Evolutionary conservation across 2,113 vertebrate species (phyloP).

Genomic region (Ailurus styani): DNA sequence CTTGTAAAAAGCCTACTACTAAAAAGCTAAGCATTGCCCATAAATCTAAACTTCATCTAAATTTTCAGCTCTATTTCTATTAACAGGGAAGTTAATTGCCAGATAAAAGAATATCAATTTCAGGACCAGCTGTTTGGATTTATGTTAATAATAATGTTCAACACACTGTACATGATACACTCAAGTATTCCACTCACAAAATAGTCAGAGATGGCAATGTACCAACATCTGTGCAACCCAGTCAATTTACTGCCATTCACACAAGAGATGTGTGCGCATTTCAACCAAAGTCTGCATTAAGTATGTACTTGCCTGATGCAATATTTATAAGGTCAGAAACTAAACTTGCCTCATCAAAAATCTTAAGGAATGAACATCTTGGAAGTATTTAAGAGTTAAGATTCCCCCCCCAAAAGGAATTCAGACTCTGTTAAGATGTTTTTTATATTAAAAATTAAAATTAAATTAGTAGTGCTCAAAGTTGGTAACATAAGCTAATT

Average conservation of each 20-base stretch:
- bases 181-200: slow-evolving; percentile 1
- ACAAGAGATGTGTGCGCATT: background rate
- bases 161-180: background rate
- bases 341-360: background rate
- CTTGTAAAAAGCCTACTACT: background rate
- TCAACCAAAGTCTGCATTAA: background rate
- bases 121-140: slow-evolving; percentile 32
- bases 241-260: background rate
- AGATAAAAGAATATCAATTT: slow-evolving; percentile 41
- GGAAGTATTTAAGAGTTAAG: background rate
- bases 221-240: background rate
- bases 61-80: slow-evolving; percentile 18
- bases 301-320: background rate
- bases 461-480: background rate
- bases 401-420: background rate
- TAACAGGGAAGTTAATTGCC: slow-evolving; percentile 38
- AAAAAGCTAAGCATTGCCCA: background rate
- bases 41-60: slow-evolving; percentile 44
- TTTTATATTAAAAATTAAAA: background rate
- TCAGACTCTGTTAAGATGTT: background rate
- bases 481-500: background rate
- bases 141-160: slow-evolving; percentile 47
- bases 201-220: background rate
- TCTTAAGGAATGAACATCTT: background rate
- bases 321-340: background rate